Conservation (phyloP, 2,113 vertebrate genomes). For the Anser cygnoides region DNA sequence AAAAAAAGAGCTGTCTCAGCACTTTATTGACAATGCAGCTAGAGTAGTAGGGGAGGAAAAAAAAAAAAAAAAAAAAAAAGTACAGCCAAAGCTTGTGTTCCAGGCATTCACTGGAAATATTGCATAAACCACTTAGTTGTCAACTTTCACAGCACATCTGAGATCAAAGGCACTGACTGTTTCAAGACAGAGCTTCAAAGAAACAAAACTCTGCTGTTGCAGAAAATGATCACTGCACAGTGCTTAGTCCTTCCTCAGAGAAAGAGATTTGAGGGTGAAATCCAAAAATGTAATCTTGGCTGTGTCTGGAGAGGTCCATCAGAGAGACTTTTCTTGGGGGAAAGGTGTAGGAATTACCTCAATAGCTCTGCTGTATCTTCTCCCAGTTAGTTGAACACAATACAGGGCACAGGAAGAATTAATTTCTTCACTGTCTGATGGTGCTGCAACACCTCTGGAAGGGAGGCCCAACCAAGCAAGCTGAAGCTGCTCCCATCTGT, state of each 20-base stretch:
- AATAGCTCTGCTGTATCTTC: background rate
- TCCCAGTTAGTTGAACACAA: background rate
- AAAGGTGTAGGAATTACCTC: too few species aligned
- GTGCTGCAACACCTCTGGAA: background rate
- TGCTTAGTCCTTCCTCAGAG: background rate
- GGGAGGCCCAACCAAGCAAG: accelerated
- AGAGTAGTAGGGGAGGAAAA: accelerated
- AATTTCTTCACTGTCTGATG: background rate
- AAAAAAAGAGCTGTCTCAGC: background rate
- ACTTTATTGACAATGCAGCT: background rate
- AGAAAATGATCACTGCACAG: background rate
- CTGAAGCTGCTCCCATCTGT: background rate
- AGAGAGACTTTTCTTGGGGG: background rate
- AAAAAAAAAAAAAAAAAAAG: background rate
- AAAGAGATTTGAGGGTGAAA: background rate
- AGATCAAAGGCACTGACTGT: background rate
- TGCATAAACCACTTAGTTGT: background rate
- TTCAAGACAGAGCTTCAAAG: background rate
- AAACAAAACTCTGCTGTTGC: background rate
- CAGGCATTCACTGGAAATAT: background rate
- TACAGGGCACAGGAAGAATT: background rate
- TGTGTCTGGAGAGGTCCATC: background rate
- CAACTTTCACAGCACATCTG: background rate
- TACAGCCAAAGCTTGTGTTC: background rate
- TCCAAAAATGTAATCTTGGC: background rate